phyloP scores from a whole-genome alignment of 2,888 invertebrate genomes.

The Buathra laborator region DNA sequence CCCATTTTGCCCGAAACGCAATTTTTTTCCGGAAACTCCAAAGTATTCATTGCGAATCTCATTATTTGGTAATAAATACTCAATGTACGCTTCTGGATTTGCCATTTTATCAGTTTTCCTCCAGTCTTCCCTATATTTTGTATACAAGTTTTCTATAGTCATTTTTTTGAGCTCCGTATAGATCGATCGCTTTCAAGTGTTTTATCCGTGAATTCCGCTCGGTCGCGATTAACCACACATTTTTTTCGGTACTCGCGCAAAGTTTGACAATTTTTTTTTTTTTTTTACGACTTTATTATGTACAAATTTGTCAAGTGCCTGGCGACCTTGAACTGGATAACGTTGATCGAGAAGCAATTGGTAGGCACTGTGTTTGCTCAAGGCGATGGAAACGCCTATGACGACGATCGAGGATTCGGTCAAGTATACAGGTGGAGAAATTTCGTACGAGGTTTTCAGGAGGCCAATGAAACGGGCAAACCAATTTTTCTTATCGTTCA shows the following conservation, averaged over 20 bases:
- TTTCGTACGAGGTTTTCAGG: slow-evolving; percentile 73
- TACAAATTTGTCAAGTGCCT: slow-evolving; percentile 70
- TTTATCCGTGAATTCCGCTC: too few relatives aligned
- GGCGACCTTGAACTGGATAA: slow-evolving; percentile 66
- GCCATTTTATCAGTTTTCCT: too few relatives aligned
- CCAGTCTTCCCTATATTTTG: too few relatives aligned
- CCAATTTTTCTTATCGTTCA: slow-evolving; percentile 90
- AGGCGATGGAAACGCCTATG: slow-evolving; percentile 40
- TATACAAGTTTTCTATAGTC: too few relatives aligned
- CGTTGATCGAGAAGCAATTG: slow-evolving; percentile 53
- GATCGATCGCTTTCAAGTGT: too few relatives aligned
- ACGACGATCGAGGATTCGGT: slow-evolving; percentile 72
- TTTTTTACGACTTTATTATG: slow-evolving; percentile 61
- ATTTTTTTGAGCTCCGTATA: too few relatives aligned
- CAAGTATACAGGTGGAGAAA: slow-evolving; percentile 75
- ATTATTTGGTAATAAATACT: too few relatives aligned
- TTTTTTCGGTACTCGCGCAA: background rate
- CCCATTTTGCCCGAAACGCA: too few relatives aligned
- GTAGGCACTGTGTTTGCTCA: slow-evolving; percentile 53
- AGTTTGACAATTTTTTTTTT: background rate
- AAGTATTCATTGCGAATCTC: too few relatives aligned
- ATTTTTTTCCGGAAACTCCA: too few relatives aligned
- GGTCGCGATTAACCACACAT: background rate
- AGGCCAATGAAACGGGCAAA: slow-evolving; percentile 82
- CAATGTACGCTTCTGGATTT: too few relatives aligned